Evolutionary conservation across 2,797 vertebrate genomes (phyloP).

Genomic region (Falco columbarius): DNA sequence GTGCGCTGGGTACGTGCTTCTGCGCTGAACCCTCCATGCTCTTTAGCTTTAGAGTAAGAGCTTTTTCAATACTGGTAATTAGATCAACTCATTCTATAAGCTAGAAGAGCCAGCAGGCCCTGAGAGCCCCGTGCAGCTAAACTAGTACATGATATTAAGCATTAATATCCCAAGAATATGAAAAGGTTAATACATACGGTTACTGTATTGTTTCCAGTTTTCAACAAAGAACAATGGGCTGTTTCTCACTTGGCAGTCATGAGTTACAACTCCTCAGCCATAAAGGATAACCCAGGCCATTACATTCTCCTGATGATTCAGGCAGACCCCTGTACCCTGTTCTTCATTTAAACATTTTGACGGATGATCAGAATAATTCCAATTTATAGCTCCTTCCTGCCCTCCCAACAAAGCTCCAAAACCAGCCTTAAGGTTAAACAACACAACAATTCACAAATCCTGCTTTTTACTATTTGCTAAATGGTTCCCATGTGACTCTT

Average conservation of each 20-base stretch:
- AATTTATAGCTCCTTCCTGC: constrained; percentile 13
- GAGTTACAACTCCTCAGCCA: neutral
- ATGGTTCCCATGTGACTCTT: neutral
- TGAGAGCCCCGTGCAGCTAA: neutral
- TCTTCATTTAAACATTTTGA: constrained; percentile 41
- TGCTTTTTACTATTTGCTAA: constrained; percentile 25
- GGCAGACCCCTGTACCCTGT: neutral
- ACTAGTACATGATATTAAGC: neutral
- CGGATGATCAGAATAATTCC: neutral
- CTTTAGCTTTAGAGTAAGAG: neutral
- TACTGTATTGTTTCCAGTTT: neutral
- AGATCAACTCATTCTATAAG: neutral
- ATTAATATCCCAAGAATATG: neutral
- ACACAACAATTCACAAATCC: constrained; percentile 8
- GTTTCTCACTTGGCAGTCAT: neutral
- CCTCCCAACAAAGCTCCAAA: constrained; percentile 4
- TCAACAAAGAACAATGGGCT: neutral
- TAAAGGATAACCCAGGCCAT: neutral
- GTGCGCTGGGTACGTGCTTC: fast-evolving
- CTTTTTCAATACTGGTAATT: neutral
- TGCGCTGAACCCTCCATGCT: fast-evolving
- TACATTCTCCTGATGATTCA: neutral
- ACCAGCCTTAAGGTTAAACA: neutral
- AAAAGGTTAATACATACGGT: neutral
- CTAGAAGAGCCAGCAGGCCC: neutral